Evolutionary conservation across 2,888 invertebrate genomes (phyloP).

Genomic region (Hartigia nigra): DNA sequence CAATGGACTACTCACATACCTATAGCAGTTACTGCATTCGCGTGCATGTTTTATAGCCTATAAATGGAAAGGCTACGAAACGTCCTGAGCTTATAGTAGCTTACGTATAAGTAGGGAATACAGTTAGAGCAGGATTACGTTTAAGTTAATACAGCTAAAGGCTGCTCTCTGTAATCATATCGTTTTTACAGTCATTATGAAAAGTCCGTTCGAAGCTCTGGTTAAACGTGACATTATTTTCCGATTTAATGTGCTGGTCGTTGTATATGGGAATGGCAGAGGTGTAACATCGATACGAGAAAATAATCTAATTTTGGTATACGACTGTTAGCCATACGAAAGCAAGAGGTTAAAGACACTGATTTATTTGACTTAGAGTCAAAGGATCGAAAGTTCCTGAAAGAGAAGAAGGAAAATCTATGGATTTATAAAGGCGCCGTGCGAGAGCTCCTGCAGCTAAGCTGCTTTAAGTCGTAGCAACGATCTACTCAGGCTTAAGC

Average conservation of each 20-base stretch:
- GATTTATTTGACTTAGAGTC: not conserved
- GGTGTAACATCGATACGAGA: not conserved
- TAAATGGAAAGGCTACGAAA: constrained; percentile 59
- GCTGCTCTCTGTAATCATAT: constrained; percentile 43
- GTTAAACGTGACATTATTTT: constrained; percentile 49
- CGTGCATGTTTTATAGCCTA: constrained; percentile 60
- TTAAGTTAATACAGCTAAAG: not conserved
- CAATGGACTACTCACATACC: constrained; percentile 62
- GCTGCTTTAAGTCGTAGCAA: constrained; percentile 21
- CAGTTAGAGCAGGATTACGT: not conserved
- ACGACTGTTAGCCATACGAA: not conserved
- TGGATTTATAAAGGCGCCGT: not conserved
- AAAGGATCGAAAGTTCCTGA: not conserved
- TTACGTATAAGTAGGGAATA: not conserved
- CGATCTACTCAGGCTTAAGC: constrained; percentile 24
- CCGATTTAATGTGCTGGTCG: constrained; percentile 33
- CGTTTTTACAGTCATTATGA: constrained; percentile 54
- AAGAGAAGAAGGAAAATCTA: not conserved
- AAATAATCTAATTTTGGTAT: not conserved
- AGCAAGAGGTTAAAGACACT: not conserved
- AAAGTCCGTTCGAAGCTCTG: constrained; percentile 33
- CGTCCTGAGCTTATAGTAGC: constrained; percentile 35
- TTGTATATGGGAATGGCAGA: not conserved
- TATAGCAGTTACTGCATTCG: constrained; percentile 43
- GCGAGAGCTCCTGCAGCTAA: not conserved